Evolutionary conservation across 2,888 invertebrate species (phyloP).

Genomic region (Crioceris asparagi): DNA sequence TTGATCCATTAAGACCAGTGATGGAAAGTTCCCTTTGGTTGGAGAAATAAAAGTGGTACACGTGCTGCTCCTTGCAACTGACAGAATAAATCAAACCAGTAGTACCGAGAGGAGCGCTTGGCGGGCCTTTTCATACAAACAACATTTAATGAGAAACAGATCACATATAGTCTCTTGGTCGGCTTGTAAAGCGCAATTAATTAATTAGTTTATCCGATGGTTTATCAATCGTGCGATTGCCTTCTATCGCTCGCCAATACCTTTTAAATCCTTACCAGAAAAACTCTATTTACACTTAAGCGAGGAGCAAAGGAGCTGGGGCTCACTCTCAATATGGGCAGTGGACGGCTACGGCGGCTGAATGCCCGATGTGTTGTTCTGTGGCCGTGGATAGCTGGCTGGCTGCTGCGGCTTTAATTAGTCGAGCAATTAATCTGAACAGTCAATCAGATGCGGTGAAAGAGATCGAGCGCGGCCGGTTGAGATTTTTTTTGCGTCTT

Average conservation of each 20-base stretch:
- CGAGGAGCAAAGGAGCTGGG: conserved; percentile 25
- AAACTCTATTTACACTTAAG: conserved; percentile 38
- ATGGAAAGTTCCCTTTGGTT: no score
- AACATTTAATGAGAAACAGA: conserved; percentile 26
- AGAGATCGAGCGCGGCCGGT: no score
- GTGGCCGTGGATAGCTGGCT: neutral
- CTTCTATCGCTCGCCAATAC: conserved; percentile 19
- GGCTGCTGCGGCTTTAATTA: conserved; percentile 33
- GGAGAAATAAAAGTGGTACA: no score
- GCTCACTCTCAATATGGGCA: no score
- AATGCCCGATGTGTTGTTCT: no score
- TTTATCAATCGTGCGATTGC: conserved; percentile 37
- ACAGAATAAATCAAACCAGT: no score
- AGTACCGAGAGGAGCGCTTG: no score
- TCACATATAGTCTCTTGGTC: conserved; percentile 22
- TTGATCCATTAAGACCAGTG: no score
- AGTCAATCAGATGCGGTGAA: conserved; percentile 39
- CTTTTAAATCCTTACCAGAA: conserved; percentile 32
- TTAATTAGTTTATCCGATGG: conserved; percentile 36
- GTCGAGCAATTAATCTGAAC: conserved; percentile 35
- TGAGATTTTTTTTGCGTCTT: no score
- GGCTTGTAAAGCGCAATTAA: conserved; percentile 32
- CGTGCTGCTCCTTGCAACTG: no score
- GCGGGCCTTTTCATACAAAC: no score
- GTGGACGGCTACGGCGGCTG: neutral